Base-by-base conservation (phyloP, 30 jellyfish, hydroid and myxozoan species). In the Chironex yamaguchii region DNA sequence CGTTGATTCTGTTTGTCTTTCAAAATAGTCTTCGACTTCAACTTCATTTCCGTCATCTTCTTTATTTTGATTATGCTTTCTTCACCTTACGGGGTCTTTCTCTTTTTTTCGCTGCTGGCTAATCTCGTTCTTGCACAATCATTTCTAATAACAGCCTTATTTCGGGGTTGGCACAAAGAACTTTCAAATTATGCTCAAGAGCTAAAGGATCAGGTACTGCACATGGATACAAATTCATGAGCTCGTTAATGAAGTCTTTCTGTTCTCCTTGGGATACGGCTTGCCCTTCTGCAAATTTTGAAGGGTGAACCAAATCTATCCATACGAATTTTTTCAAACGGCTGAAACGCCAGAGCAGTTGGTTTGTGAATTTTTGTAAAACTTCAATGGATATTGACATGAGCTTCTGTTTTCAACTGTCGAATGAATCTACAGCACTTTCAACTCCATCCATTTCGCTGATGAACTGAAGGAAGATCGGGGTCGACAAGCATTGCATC, bases 281-380 rank as follows among this genome's bases (percentile, higher is more conserved):
- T 23, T 42, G 22, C 36, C 86, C 51, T 27, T 72, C 73, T 36
- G 24, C 86, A 72, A 72, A 72, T 72, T 72, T 72, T 72, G 80
- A 52, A 52, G 89, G 89, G 49, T 78, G 89, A 63, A 78, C 34
- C 25, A 54, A 33, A 17, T 78, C 81, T 70, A 78, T 78, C 89
- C 89, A 78, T 30, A 21, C 36, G 62, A 58, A 78, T 1, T 49
- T 78, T 78, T 62, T 78, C n/a, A 78, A 29, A 78, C 63, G 58
- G 17, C 26, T 52, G 36, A 78, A 78, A 1, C 89, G 29, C 89
- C 89, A 78, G 28, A 62, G 80, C 67, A 78, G 63, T 36, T 78
- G 89, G 23, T 78, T 80, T 29, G 36, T 0, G 1, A 58, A 78
- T 24, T 31, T 78, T 26, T 52, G 68, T n/a, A 51, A 49, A 33